Percentiles rank a stretch among this genome's conserved stretches.
Evolutionary conservation across 2,797 vertebrate genomes (phyloP).

Genomic region (Fistularia commersonii): DNA sequence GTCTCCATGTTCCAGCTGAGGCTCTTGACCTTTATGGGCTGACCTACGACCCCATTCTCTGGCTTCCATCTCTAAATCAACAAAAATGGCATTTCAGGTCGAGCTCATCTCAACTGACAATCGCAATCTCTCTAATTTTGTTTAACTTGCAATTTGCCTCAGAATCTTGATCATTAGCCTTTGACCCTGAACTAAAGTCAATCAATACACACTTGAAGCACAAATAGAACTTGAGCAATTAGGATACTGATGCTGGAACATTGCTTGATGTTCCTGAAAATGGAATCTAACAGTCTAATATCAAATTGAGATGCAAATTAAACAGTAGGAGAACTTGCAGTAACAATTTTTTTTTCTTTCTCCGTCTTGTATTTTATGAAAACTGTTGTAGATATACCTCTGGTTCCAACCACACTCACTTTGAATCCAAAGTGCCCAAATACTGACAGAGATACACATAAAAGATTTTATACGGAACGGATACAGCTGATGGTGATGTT

Average conservation of each 20-base stretch:
- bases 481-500: too few relatives aligned
- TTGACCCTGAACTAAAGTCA: conserved; percentile 11
- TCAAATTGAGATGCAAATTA: too few relatives aligned
- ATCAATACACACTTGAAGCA: neutral
- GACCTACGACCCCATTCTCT: conserved; percentile 13
- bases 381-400: too few relatives aligned
- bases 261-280: too few relatives aligned
- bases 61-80: conserved; percentile 13
- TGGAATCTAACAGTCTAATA: too few relatives aligned
- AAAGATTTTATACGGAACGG: too few relatives aligned
- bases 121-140: conserved; percentile 12
- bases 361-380: too few relatives aligned
- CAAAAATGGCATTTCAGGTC: conserved; percentile 18
- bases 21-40: conserved; percentile 2
- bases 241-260: neutral
- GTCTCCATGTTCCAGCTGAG: neutral
- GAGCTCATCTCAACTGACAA: conserved; percentile 17
- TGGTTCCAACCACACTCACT: too few relatives aligned
- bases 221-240: conserved; percentile 8
- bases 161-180: conserved; percentile 25
- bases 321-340: too few relatives aligned
- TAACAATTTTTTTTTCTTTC: too few relatives aligned
- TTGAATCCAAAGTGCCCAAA: too few relatives aligned
- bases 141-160: conserved; percentile 34
- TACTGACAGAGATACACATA: too few relatives aligned